These are phyloP conservation scores for Siphamia tubifer DNA, from an alignment of 2,113 vertebrate genomes.

Conservation along the genomic window DNA sequence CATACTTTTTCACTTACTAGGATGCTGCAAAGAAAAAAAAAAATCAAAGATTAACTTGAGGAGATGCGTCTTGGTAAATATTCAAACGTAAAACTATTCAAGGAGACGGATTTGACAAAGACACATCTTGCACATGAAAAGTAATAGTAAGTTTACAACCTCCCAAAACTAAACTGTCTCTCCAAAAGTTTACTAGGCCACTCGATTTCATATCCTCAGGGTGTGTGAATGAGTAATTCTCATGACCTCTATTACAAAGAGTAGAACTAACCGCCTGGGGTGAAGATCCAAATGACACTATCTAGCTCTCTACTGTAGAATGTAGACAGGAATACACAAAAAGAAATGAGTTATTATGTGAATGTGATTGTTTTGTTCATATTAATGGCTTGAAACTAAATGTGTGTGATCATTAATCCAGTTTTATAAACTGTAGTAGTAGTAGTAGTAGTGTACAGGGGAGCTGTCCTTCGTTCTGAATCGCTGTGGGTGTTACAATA, in stretches of 20 bases:
- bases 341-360: not conserved
- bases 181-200: conserved; percentile 13
- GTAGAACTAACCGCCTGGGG: not conserved
- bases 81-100: not conserved
- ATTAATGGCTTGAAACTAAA: not conserved
- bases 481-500: not conserved
- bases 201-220: conserved; percentile 33
- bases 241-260: conserved; percentile 33
- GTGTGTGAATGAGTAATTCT: conserved; percentile 20
- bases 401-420: not conserved
- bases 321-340: conserved; percentile 1
- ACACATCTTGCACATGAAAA: no score
- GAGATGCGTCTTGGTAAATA: not conserved
- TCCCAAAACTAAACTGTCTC: conserved; percentile 5
- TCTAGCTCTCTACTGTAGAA: no score
- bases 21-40: no score
- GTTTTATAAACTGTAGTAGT: not conserved
- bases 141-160: not conserved
- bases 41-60: no score
- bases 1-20: no score
- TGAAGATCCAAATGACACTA: not conserved
- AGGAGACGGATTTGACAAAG: not conserved
- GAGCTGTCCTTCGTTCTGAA: conserved; percentile 24
- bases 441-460: not conserved
- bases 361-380: not conserved